These are phyloP conservation scores for Chionomys nivalis DNA, from an alignment of 2,113 vertebrate species.

Conservation along the genomic window DNA sequence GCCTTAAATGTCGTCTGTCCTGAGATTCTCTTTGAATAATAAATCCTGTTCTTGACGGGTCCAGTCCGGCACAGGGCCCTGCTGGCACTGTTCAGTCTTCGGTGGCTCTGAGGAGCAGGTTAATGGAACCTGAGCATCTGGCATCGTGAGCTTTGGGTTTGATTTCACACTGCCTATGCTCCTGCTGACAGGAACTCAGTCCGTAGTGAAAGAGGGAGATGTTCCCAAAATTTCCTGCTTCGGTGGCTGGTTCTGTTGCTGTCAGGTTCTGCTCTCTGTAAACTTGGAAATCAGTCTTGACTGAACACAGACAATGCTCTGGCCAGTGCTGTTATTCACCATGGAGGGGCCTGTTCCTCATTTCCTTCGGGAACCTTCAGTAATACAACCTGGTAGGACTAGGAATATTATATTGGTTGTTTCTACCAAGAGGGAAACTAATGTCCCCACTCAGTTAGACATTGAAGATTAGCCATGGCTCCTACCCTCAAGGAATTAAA, in stretches of 20 bases:
- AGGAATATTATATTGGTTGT: neutral
- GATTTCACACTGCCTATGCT: neutral
- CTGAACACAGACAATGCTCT: neutral
- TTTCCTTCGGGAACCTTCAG: neutral
- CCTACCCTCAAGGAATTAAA: constrained; percentile 65
- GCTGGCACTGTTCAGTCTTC: neutral
- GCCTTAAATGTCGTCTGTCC: constrained; percentile 16
- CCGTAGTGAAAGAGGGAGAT: neutral
- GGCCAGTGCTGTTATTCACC: neutral
- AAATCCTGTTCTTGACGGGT: neutral
- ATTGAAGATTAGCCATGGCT: constrained; percentile 60
- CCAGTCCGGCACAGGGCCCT: neutral
- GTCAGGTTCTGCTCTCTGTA: neutral
- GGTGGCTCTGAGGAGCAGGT: neutral
- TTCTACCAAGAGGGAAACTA: constrained; percentile 38
- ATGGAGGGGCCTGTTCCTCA: neutral
- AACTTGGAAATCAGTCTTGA: neutral
- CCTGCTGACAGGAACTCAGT: neutral
- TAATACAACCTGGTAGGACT: neutral
- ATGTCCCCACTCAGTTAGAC: constrained; percentile 44
- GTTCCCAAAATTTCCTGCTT: neutral
- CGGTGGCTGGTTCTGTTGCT: neutral
- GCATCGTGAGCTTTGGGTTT: neutral
- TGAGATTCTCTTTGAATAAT: neutral
- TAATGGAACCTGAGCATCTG: rapidly evolving